Evolutionary conservation across 2,888 invertebrate species (phyloP).

Genomic region (Carterocephalus palaemon): DNA sequence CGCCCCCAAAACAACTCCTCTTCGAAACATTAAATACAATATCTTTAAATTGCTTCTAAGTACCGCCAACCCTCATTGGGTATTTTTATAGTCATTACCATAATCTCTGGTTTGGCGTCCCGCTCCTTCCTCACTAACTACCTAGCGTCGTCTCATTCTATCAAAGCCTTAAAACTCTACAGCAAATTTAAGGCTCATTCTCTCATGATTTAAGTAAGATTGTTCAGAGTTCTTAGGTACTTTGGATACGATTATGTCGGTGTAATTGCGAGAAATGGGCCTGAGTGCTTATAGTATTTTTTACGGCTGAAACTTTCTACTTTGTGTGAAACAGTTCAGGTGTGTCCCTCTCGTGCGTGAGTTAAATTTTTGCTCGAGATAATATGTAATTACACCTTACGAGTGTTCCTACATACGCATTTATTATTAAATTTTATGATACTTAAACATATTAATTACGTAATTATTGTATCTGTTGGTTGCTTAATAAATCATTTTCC

Average conservation of each 20-base stretch:
- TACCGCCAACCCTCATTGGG: conserved; percentile 68
- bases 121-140: conserved; percentile 39
- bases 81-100: conserved; percentile 74
- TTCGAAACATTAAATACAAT: conserved; percentile 73
- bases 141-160: conserved; percentile 39
- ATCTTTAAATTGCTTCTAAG: conserved; percentile 76
- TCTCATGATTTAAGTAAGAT: conserved; percentile 56
- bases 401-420: no score
- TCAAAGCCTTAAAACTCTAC: conserved; percentile 50
- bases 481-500: no score
- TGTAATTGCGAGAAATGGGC: conserved; percentile 57
- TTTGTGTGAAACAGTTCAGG: conserved; percentile 38
- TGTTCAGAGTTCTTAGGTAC: conserved; percentile 56
- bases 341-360: conserved; percentile 29
- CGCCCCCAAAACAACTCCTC: conserved; percentile 43
- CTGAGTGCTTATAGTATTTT: conserved; percentile 38
- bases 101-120: conserved; percentile 58
- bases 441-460: no score
- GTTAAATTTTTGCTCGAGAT: conserved; percentile 35
- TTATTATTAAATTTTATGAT: no score
- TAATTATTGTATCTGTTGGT: no score
- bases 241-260: conserved; percentile 53
- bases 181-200: conserved; percentile 64
- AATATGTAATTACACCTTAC: conserved; percentile 33
- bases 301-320: conserved; percentile 33